These are phyloP conservation scores for Parazoanthus swiftii DNA, from an alignment of 92 coral and sea anemone species.

Conservation along the genomic window DNA sequence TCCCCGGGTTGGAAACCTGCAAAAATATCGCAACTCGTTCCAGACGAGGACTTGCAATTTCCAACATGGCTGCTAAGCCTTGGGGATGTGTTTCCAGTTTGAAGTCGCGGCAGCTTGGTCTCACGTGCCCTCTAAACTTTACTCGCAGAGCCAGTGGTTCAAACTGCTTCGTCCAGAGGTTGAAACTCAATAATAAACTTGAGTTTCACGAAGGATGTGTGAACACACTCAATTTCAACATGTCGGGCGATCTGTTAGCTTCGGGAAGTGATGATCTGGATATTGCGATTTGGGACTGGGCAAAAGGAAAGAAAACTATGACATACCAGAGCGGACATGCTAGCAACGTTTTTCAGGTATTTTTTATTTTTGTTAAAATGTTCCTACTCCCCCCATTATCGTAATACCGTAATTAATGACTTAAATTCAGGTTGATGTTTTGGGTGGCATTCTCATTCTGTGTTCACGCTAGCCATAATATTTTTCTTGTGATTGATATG, in stretches of 20 bases:
- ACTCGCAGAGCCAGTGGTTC: constrained; percentile 85
- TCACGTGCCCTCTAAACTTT: constrained; percentile 72
- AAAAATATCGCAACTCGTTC: neutral
- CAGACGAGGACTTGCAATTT: constrained; percentile 37
- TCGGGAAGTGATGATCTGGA: constrained; percentile 97
- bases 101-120: constrained; percentile 87
- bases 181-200: constrained; percentile 73
- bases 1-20: constrained; percentile 12
- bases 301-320: constrained; percentile 81
- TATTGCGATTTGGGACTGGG: constrained; percentile 98
- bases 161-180: constrained; percentile 72
- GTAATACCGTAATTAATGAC: neutral
- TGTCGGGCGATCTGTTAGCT: constrained; percentile 85
- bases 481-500: neutral
- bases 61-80: constrained; percentile 62
- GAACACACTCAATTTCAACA: constrained; percentile 89
- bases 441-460: neutral
- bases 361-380: constrained; percentile 6
- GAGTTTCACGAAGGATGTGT: constrained; percentile 93
- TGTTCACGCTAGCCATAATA: neutral
- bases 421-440: too few species aligned
- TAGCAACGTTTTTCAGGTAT: constrained; percentile 97
- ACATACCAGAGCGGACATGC: constrained; percentile 94
- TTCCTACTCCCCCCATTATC: neutral
- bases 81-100: constrained; percentile 67